phyloP scores from a whole-genome alignment of 2,113 vertebrate genomes.

The Sakesphorus luctuosus region DNA sequence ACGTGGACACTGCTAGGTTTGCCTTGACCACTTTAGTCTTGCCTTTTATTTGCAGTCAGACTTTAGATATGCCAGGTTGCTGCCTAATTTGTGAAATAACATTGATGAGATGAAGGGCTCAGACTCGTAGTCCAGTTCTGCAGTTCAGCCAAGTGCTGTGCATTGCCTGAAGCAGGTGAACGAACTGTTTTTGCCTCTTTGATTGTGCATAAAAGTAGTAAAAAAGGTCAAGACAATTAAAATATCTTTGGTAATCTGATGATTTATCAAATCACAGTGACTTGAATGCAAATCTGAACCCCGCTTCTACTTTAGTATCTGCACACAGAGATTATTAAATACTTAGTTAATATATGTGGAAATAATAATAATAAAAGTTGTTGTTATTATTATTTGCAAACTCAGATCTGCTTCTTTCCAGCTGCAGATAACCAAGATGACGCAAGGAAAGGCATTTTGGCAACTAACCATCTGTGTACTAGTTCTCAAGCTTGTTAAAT shows the following conservation, averaged over 20 bases:
- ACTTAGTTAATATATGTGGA: background rate
- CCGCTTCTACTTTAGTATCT: background rate
- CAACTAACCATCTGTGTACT: background rate
- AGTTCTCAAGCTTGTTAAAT: constrained; percentile 27
- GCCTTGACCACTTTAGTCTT: background rate
- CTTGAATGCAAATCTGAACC: background rate
- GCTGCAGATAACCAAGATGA: background rate
- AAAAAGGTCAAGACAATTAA: background rate
- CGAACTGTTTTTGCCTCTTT: background rate
- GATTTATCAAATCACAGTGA: background rate
- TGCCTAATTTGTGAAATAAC: background rate
- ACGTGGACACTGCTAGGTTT: background rate
- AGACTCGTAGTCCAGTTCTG: background rate
- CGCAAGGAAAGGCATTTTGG: constrained; percentile 22
- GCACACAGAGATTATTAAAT: background rate
- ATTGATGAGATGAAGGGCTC: background rate
- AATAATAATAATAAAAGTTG: background rate
- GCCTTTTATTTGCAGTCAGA: background rate
- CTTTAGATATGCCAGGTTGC: background rate
- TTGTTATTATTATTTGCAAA: background rate
- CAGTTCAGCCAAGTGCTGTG: background rate
- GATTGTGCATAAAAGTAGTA: background rate
- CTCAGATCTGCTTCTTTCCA: background rate
- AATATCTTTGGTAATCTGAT: background rate
- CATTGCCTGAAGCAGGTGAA: background rate